phyloP scores from a whole-genome alignment of 2,113 vertebrate genomes.

The Tapirus terrestris region DNA sequence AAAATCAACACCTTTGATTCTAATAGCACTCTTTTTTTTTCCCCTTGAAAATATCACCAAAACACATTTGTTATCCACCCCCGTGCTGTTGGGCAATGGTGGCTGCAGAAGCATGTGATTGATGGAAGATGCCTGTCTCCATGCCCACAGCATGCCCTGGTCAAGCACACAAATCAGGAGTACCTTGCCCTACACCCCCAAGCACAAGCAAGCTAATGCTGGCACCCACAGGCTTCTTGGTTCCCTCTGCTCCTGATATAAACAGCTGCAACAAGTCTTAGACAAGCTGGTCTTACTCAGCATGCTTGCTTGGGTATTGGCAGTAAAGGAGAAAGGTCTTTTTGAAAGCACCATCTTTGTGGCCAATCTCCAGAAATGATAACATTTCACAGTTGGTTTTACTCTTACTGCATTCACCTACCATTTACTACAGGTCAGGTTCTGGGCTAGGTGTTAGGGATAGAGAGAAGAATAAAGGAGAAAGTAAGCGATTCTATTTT shows the following conservation, averaged over 20 bases:
- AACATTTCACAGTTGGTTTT: conserved; percentile 59
- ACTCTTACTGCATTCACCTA: background rate
- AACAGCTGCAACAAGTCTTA: background rate
- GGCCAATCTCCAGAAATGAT: conserved; percentile 28
- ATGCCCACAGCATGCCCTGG: background rate
- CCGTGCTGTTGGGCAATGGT: background rate
- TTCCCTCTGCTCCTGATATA: conserved; percentile 16
- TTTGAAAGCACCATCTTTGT: background rate
- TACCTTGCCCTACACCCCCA: conserved; percentile 39
- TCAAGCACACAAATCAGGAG: conserved; percentile 57
- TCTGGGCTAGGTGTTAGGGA: background rate
- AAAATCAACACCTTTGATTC: conserved; percentile 56
- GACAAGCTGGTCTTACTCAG: background rate
- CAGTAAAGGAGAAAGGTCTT: conserved; percentile 14
- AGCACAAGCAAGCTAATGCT: conserved; percentile 52
- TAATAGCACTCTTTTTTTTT: background rate
- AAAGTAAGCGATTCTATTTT: conserved; percentile 37
- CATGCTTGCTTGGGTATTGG: background rate
- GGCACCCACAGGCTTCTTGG: conserved; percentile 12
- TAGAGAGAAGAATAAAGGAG: background rate
- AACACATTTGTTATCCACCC: conserved; percentile 48
- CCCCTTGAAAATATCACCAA: conserved; percentile 66
- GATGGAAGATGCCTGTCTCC: conserved; percentile 59
- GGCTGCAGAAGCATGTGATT: conserved; percentile 61
- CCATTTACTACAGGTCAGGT: background rate